phyloP scores from a whole-genome alignment of 2,113 vertebrate species.

The Hypanus sabinus region DNA sequence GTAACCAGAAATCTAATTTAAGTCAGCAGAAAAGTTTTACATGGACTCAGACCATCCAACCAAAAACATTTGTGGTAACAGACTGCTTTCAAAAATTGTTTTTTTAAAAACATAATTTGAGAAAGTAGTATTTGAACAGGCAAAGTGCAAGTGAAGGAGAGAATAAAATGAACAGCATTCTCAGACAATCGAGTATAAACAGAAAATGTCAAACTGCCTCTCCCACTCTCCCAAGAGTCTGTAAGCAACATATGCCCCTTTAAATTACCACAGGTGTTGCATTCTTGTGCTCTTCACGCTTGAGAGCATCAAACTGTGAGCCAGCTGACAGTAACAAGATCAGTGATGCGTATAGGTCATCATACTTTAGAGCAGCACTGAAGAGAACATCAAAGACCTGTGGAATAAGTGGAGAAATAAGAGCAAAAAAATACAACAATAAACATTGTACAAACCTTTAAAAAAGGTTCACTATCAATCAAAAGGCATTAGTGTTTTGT shows the following conservation, averaged over 20 bases:
- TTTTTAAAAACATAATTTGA: background rate
- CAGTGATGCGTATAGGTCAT: conserved; percentile 75
- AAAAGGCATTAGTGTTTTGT: too few relatives aligned
- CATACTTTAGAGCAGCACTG: conserved; percentile 73
- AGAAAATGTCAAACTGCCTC: background rate
- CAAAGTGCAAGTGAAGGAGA: background rate
- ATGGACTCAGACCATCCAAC: background rate
- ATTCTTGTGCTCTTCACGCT: conserved; percentile 81
- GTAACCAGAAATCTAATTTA: background rate
- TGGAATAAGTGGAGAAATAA: conserved; percentile 13
- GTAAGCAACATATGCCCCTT: background rate
- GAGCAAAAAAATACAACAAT: background rate
- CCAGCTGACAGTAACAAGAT: conserved; percentile 81
- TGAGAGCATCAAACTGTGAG: conserved; percentile 81
- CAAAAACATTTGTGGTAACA: background rate
- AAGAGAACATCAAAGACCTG: conserved; percentile 89
- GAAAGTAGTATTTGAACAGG: background rate
- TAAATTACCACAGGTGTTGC: conserved; percentile 71
- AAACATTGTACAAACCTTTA: too few relatives aligned
- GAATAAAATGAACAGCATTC: background rate
- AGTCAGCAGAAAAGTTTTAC: background rate
- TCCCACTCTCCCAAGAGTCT: background rate
- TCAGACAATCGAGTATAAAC: background rate
- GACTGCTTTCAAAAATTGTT: background rate
- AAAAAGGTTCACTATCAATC: background rate